phyloP scores from a whole-genome alignment of 1,140 invertebrate genomes.

The Drosophila santomea region DNA sequence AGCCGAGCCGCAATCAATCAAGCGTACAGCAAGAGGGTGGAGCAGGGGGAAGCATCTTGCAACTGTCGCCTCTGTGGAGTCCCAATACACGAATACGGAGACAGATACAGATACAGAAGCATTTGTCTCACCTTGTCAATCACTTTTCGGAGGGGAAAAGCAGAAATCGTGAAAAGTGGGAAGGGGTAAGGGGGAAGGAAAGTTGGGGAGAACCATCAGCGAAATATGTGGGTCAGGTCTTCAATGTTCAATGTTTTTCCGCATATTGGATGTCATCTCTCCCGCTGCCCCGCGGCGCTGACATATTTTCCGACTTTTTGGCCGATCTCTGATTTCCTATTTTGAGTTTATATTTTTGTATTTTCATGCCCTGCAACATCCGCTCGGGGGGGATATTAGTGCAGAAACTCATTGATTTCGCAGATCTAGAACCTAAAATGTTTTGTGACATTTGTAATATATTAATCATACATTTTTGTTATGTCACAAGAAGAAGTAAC shows the following conservation, averaged over 20 bases:
- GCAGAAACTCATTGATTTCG: no score
- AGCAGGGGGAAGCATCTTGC: slow-evolving; percentile 35
- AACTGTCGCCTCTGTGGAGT: slow-evolving; percentile 36
- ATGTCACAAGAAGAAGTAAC: no score
- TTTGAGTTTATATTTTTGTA: slow-evolving; percentile 27
- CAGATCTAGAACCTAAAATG: no score
- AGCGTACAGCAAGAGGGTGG: slow-evolving; percentile 25
- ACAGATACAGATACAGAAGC: slow-evolving; percentile 9
- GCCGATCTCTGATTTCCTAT: slow-evolving; percentile 39
- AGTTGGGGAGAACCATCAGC: not conserved
- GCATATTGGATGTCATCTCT: slow-evolving; percentile 41
- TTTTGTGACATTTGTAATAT: not conserved
- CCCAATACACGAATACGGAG: slow-evolving; percentile 31
- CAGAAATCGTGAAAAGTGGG: not conserved
- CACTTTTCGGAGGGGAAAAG: slow-evolving; percentile 14
- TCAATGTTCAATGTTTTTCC: slow-evolving; percentile 18
- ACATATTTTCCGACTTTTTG: slow-evolving; percentile 28
- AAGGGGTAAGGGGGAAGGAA: not conserved
- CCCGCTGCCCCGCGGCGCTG: slow-evolving; percentile 5
- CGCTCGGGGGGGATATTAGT: not conserved
- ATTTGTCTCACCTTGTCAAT: slow-evolving; percentile 67
- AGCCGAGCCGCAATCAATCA: slow-evolving; percentile 67
- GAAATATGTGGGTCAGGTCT: slow-evolving; percentile 42
- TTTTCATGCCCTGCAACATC: not conserved
- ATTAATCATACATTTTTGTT: no score